Base-by-base conservation (phyloP, 1,140 invertebrate genomes). In the Daktulosphaira vitifoliae region DNA sequence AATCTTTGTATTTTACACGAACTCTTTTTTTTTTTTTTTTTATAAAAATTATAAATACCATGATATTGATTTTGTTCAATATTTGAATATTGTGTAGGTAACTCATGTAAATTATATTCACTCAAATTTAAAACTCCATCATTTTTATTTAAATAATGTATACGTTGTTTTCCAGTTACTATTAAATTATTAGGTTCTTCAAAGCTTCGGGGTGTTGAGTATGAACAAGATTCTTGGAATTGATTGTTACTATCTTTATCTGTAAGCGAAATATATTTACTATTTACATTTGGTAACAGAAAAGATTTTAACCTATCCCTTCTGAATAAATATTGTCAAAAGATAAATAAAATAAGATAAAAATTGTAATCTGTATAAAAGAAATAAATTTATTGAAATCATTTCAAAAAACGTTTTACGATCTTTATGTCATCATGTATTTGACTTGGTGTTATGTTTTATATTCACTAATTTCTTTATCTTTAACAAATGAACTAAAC, bases 231-330 rank as follows among this genome's bases (percentile, higher is more conserved):
- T 48, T 62, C 42, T n/a, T 62, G 56, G 42, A 33, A 62, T 6
- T 46, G 56, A 33, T 33, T 62, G 16, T 15, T 33, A 22, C 1
- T 48, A 46, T 20, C 26, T 16, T 46, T 62, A 62, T 62, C 56
- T 62, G 15, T 46, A 62, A 42, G 42, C 8, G 29, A 33, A 33
- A 33, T 33, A 33, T 33, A 33, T 6, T 5, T 33, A n/a, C n/a
- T n/a, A n/a, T n/a, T n/a, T n/a, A n/a, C n/a, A n/a, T n/a, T n/a
- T n/a, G n/a, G n/a, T n/a, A n/a, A n/a, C n/a, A n/a, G n/a, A n/a
- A n/a, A n/a, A n/a, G n/a, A n/a, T n/a, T n/a, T n/a, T 25, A 56
- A 56, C 53, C 53, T 56, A 56, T 56, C 53, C 53, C 44, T 13
- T 13, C 39, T 13, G 44, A n/a, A 56, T 56, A 56, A 56, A 56